Base-by-base conservation (phyloP, 2,113 vertebrate genomes). In the Sapajus apella region DNA sequence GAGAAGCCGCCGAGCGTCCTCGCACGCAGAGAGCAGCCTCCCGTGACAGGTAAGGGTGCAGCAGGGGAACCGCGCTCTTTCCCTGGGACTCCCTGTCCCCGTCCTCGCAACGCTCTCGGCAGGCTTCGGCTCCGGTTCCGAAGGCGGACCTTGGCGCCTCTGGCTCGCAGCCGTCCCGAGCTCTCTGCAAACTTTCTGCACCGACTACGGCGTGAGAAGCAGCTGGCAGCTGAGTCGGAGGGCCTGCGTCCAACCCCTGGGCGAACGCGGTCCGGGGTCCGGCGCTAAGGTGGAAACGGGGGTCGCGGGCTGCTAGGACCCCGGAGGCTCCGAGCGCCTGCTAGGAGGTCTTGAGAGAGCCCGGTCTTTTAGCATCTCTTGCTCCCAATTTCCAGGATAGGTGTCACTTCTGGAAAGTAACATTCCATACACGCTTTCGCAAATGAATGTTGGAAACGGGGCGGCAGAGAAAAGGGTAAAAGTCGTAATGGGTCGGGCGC, bases 21-120 rank as follows among this genome's bases (percentile, higher is more conserved):
- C 16, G 13, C 45, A 75, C 23, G 21, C 72, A 1, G 56, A 82
- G 20, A 86, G 85, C 94, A 56, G 61, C 70, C 23, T 83, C 80
- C 52, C 55, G 6, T 32, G 3, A 73, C 93, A 90, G 96, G 97
- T 96, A 96, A 96, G 96, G 66, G 37, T 25, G 73, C 72, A 30
- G 37, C 16, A 30, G 35, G 37, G 11, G n/a, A 45, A 25, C 58
- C 82, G 16, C 32, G 21, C 50, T 13, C 32, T 35, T 23, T 23
- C 25, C 27, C 55, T 20, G 27, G 43, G 35, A 27, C 2, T 4
- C 76, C 40, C 14, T 30, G 40, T 64, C 6, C 61, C 58, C 0
- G n/a, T 8, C 23, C 82, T 27, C 8, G 40, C 64, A 64, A 5
- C 25, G 73, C 92, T 64, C 47, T 25, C 1, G 9, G 72, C 7